Evolutionary conservation across 2,888 invertebrate species (phyloP).

Genomic region (Scaptomyza tumidula): DNA sequence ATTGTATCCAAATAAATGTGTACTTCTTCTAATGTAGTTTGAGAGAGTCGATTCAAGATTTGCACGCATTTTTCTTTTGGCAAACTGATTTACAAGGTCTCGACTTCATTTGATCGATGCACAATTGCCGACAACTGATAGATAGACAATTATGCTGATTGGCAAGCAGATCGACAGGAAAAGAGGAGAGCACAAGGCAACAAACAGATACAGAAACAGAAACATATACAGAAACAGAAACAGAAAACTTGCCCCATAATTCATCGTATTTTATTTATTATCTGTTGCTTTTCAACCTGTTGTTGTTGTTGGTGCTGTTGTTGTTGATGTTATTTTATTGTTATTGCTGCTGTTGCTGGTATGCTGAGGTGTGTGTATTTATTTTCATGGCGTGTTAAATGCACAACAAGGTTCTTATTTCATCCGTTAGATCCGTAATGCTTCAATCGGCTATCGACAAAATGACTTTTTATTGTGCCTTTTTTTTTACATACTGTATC

Average conservation of each 20-base stretch:
- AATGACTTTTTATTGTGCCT: constrained; percentile 63
- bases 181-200: constrained; percentile 2
- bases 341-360: constrained; percentile 22
- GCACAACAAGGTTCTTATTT: constrained; percentile 79
- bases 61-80: constrained; percentile 67
- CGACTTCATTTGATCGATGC: constrained; percentile 73
- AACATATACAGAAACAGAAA: constrained; percentile 15
- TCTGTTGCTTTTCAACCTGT: constrained; percentile 34
- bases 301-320: constrained; percentile 36
- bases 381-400: constrained; percentile 72
- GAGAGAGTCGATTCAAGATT: constrained; percentile 19
- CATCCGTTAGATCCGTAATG: constrained; percentile 80
- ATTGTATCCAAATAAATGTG: not conserved
- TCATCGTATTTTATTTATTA: constrained; percentile 71
- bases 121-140: constrained; percentile 80
- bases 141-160: constrained; percentile 64
- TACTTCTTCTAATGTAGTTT: not conserved
- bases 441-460: constrained; percentile 48
- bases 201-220: constrained; percentile 1
- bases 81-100: constrained; percentile 61
- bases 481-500: constrained; percentile 67
- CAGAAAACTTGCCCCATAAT: constrained; percentile 76
- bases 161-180: constrained; percentile 43
- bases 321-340: constrained; percentile 4
- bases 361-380: constrained; percentile 49